A percentile compares a stretch with the other conserved stretches of the same genome.
Conservation (phyloP, 2,797 vertebrate genomes). For the Poeciliopsis presidionis region DNA sequence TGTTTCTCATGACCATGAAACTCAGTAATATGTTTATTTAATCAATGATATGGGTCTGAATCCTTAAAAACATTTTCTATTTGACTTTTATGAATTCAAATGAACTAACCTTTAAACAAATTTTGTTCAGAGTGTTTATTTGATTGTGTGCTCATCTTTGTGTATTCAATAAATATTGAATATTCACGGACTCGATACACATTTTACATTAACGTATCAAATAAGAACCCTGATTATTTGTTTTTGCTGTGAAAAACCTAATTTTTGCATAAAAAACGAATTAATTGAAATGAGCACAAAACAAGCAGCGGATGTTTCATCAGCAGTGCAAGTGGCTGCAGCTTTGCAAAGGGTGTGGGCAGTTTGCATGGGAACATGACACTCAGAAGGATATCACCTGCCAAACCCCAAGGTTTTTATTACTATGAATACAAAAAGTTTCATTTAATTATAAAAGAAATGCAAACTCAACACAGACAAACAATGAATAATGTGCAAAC, state of each 20-base stretch:
- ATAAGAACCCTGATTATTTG: neutral
- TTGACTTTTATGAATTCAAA: neutral
- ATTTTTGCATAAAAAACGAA: neutral
- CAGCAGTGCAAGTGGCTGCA: neutral
- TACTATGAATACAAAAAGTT: neutral
- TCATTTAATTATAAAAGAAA: neutral
- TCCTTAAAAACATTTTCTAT: neutral
- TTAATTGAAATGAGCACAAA: neutral
- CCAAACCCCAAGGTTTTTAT: neutral
- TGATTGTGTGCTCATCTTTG: neutral
- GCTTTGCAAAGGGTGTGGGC: constrained; percentile 1
- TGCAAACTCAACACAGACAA: neutral
- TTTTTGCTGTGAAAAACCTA: neutral
- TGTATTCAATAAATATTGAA: neutral
- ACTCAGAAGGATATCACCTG: neutral
- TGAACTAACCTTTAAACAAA: neutral
- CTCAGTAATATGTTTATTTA: neutral
- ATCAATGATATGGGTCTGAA: neutral
- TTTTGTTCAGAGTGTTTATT: neutral
- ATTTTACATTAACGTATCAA: neutral
- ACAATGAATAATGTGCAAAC: constrained; percentile 65
- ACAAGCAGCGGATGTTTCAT: neutral
- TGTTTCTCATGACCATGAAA: neutral
- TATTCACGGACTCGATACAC: neutral
- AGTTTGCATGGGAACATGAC: constrained; percentile 29